These are phyloP conservation scores for Nebria salina DNA, from an alignment of 2,888 invertebrate species.

Conservation along the genomic window DNA sequence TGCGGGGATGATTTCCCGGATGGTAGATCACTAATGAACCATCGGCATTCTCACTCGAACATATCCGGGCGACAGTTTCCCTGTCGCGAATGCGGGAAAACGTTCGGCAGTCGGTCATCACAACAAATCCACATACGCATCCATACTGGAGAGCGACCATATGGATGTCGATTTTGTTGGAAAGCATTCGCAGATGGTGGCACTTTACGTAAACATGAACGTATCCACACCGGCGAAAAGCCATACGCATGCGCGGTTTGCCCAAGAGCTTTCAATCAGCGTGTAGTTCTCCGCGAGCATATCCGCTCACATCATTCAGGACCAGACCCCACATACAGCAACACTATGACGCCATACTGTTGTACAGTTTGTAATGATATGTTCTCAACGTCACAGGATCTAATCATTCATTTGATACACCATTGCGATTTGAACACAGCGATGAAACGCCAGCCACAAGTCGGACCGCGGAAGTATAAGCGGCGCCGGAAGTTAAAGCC, in stretches of 20 bases:
- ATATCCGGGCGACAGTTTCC: conserved; percentile 74
- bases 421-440: conserved; percentile 89
- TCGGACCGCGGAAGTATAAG: conserved; percentile 83
- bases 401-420: conserved; percentile 84
- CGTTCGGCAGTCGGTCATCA: conserved; percentile 85
- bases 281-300: conserved; percentile 85
- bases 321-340: conserved; percentile 75
- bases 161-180: conserved; percentile 87
- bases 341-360: conserved; percentile 71
- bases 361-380: conserved; percentile 82
- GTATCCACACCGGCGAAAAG: conserved; percentile 76
- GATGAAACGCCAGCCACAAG: conserved; percentile 80
- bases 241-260: conserved; percentile 87
- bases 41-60: conserved; percentile 72
- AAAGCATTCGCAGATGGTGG: conserved; percentile 91
- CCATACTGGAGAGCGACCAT: conserved; percentile 85
- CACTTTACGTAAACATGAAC: conserved; percentile 83
- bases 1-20: conserved; percentile 78
- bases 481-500: conserved; percentile 79
- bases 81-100: conserved; percentile 85
- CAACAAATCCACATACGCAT: conserved; percentile 88
- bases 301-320: conserved; percentile 88
- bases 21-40: conserved; percentile 74
- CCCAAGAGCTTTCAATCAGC: conserved; percentile 86
- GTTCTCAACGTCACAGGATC: conserved; percentile 75